phyloP scores from a whole-genome alignment of 2,888 invertebrate genomes.

The Limulus polyphemus region DNA sequence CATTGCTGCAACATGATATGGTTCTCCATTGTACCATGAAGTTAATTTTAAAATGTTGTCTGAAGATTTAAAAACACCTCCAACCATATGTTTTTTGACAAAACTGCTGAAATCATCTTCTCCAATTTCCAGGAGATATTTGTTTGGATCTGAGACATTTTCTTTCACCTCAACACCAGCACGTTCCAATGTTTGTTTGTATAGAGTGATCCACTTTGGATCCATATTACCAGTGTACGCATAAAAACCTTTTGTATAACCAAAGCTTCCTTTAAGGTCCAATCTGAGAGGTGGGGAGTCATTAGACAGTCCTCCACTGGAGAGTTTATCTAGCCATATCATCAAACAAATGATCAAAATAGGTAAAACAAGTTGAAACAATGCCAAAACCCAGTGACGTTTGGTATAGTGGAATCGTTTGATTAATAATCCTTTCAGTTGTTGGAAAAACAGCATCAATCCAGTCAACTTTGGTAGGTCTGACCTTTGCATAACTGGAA shows the following conservation, averaged over 20 bases:
- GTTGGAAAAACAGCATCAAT: conserved; percentile 12
- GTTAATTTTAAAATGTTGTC: conserved; percentile 5
- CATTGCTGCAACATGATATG: conserved; percentile 19
- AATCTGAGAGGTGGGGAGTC: conserved; percentile 7
- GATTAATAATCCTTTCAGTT: conserved; percentile 35
- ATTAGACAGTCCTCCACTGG: too few relatives aligned
- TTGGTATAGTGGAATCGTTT: conserved; percentile 38
- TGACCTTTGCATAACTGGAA: too few relatives aligned
- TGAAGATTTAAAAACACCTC: conserved; percentile 1
- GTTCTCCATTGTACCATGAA: conserved; percentile 22
- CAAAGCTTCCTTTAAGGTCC: conserved; percentile 9
- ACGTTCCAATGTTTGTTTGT: background rate
- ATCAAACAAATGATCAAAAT: conserved; percentile 9
- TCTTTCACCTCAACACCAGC: too few relatives aligned
- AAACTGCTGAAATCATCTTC: too few relatives aligned
- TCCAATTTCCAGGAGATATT: conserved; percentile 3
- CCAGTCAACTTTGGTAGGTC: background rate
- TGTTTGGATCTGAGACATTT: background rate
- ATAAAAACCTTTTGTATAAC: conserved; percentile 13
- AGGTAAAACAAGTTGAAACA: conserved; percentile 27
- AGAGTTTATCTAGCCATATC: background rate
- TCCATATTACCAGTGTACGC: background rate
- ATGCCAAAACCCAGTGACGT: conserved; percentile 37
- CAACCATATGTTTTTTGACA: conserved; percentile 2
- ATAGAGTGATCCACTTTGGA: background rate